Conservation (phyloP, 2,797 vertebrate genomes). For the Bucorvus abyssinicus region DNA sequence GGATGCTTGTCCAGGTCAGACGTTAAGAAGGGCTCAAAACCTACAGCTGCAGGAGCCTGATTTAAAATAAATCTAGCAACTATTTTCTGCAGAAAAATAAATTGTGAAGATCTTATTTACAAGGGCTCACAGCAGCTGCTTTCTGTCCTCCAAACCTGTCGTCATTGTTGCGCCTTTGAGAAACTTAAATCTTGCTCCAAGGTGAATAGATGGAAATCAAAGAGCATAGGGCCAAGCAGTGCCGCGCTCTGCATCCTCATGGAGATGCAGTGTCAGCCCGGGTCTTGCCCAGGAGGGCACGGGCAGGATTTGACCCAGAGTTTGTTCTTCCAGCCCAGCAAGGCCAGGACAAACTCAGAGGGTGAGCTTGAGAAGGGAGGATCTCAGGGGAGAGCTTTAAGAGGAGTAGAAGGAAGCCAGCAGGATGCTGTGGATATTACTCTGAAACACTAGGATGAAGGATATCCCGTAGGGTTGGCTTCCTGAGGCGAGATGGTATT, state of each 20-base stretch:
- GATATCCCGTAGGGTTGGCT: conserved; percentile 6
- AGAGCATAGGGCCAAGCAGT: neutral
- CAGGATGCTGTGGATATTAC: neutral
- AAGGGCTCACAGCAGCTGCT: neutral
- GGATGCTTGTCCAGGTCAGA: neutral
- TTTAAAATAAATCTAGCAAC: neutral
- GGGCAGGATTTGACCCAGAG: neutral
- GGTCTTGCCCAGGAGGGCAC: neutral
- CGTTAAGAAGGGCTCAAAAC: neutral
- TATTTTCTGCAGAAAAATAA: neutral
- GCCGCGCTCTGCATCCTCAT: neutral
- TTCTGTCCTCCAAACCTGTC: neutral
- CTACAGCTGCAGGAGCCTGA: neutral
- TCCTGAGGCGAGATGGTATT: neutral
- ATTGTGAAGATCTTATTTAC: neutral
- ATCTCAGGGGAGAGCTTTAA: neutral
- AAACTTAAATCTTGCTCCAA: neutral
- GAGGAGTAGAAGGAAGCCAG: neutral
- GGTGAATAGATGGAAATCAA: neutral
- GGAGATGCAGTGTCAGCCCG: neutral
- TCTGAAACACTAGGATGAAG: neutral
- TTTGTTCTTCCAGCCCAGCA: neutral
- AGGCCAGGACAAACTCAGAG: neutral
- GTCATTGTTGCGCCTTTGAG: neutral
- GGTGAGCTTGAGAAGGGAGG: neutral